These are phyloP conservation scores for Physella acuta DNA, from an alignment of 1,140 invertebrate species.

Conservation along the genomic window DNA sequence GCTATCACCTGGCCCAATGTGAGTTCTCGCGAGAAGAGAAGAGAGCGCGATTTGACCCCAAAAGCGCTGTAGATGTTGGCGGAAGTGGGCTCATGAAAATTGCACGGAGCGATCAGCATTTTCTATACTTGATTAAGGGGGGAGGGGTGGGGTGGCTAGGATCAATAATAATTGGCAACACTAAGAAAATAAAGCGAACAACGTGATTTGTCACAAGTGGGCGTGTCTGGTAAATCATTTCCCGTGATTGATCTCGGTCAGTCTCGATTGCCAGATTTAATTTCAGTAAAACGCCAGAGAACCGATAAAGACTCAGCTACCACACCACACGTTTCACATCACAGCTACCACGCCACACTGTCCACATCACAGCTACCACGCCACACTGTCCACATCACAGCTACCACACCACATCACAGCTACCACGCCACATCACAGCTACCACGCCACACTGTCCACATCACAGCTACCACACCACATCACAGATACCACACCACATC, in stretches of 20 bases:
- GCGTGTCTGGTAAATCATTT: conserved; percentile 12
- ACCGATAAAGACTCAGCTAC: no score
- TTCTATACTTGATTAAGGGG: conserved; percentile 1
- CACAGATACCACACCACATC: no score
- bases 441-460: no score
- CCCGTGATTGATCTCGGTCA: not conserved
- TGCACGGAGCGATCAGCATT: conserved; percentile 8
- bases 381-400: no score
- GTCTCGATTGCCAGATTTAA: no score
- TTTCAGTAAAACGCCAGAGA: no score
- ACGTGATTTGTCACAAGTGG: conserved; percentile 20
- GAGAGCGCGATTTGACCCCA: conserved; percentile 19
- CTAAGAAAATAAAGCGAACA: not conserved
- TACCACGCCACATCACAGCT: no score
- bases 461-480: no score
- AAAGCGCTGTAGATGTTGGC: conserved; percentile 21
- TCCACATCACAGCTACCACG: no score
- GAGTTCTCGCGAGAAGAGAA: conserved; percentile 24
- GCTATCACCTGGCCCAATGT: conserved; percentile 25
- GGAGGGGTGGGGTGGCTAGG: not conserved
- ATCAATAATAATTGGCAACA: conserved; percentile 4
- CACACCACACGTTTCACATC: no score
- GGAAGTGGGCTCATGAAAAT: conserved; percentile 27
- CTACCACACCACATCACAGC: no score
- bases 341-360: no score